Percentiles rank a stretch among this genome's conserved stretches.
These are phyloP conservation scores for Micrastur ruficollis DNA, from an alignment of 2,797 vertebrate species.

Conservation along the genomic window DNA sequence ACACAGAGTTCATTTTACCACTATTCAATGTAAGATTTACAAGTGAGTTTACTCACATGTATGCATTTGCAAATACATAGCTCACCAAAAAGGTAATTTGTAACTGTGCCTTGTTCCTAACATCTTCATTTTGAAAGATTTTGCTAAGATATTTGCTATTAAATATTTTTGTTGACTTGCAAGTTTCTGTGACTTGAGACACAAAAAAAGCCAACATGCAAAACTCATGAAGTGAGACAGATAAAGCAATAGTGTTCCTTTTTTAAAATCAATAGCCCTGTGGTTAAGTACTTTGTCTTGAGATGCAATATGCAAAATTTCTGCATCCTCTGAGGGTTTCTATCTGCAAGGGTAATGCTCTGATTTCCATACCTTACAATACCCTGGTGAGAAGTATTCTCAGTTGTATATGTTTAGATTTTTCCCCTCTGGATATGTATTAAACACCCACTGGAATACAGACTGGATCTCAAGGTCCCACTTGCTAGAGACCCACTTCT, in stretches of 20 bases:
- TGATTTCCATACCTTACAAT: not conserved
- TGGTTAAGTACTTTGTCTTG: not conserved
- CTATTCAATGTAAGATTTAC: not conserved
- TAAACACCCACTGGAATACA: not conserved
- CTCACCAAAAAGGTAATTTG: not conserved
- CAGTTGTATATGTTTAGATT: not conserved
- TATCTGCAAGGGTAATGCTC: not conserved
- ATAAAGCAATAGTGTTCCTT: not conserved
- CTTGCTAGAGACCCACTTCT: not conserved
- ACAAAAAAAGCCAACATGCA: not conserved
- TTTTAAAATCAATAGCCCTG: not conserved
- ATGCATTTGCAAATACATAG: not conserved
- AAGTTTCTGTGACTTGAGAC: not conserved
- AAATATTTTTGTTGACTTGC: not conserved
- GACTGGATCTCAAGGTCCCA: not conserved
- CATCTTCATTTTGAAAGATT: not conserved
- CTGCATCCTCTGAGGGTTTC: not conserved
- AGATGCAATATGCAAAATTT: not conserved
- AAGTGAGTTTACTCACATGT: rapidly evolving
- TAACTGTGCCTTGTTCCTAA: not conserved
- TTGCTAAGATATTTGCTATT: not conserved
- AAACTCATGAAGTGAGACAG: not conserved
- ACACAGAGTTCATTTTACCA: not conserved
- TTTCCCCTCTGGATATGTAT: not conserved
- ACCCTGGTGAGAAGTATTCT: not conserved